phyloP scores from a whole-genome alignment of 2,113 vertebrate genomes.

The Nipponia nippon region DNA sequence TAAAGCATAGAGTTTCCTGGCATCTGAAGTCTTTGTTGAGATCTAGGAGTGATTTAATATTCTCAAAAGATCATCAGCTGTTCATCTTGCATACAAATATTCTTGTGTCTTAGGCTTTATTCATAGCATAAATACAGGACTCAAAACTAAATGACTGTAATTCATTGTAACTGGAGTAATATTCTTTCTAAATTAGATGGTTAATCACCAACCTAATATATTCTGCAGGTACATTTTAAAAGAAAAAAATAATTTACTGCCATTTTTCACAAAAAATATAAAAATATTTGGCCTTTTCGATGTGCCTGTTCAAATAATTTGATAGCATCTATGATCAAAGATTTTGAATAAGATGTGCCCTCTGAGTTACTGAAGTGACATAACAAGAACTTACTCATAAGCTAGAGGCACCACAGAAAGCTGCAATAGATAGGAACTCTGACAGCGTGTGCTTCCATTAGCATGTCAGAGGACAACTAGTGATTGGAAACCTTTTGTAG shows the following conservation, averaged over 20 bases:
- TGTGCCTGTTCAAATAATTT: not conserved
- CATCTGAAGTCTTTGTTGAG: not conserved
- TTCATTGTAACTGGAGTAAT: not conserved
- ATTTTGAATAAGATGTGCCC: not conserved
- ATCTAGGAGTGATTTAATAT: not conserved
- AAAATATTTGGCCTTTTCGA: not conserved
- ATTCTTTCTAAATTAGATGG: not conserved
- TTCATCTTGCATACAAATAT: not conserved
- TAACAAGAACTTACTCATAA: not conserved
- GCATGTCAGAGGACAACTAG: not conserved
- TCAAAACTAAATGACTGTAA: not conserved
- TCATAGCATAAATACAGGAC: not conserved
- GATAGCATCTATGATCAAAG: not conserved
- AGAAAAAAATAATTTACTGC: not conserved
- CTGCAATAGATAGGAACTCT: not conserved
- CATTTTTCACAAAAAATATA: not conserved
- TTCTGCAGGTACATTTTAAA: not conserved
- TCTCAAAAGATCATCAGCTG: not conserved
- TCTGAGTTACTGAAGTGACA: not conserved
- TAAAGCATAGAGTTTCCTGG: not conserved
- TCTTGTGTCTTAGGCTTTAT: not conserved
- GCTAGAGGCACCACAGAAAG: not conserved
- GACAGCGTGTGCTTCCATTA: not conserved
- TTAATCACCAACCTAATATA: not conserved
- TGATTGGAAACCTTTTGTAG: not conserved